These are phyloP conservation scores for Cichladusa arquata DNA, from an alignment of 2,113 vertebrate species.

Conservation along the genomic window DNA sequence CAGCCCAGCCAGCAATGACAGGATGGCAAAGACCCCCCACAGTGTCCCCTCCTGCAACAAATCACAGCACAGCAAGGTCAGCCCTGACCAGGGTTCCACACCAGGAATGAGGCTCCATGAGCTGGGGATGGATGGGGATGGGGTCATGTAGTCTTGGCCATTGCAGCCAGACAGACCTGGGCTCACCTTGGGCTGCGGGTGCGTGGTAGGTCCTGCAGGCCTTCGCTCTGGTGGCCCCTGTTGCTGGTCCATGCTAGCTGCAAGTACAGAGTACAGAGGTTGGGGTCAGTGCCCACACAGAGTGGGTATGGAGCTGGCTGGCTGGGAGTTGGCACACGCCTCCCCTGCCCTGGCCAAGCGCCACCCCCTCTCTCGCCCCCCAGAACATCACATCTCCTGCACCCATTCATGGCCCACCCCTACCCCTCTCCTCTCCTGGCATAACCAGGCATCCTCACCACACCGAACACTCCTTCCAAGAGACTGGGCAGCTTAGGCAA, in stretches of 20 bases:
- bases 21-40: slow-evolving; percentile 54
- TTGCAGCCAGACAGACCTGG: neutral
- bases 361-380: rapidly evolving
- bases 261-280: slow-evolving; percentile 5
- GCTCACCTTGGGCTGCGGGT: slow-evolving; percentile 54
- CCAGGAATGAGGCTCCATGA: neutral
- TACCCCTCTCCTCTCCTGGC: neutral
- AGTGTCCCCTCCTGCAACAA: slow-evolving; percentile 38
- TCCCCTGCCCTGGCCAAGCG: neutral
- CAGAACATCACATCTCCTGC: neutral
- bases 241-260: slow-evolving; percentile 64
- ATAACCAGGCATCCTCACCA: neutral
- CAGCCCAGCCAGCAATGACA: slow-evolving; percentile 61
- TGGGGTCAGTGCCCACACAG: neutral
- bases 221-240: slow-evolving; percentile 23
- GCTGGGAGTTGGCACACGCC: neutral
- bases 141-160: neutral
- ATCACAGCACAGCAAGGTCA: neutral
- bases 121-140: neutral
- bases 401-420: neutral
- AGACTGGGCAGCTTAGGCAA: neutral
- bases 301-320: rapidly evolving
- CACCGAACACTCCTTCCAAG: rapidly evolving
- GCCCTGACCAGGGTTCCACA: rapidly evolving
- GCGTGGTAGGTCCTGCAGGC: neutral